Evolutionary conservation across 1,140 invertebrate genomes (phyloP).

Genomic region (Drosophila azteca): DNA sequence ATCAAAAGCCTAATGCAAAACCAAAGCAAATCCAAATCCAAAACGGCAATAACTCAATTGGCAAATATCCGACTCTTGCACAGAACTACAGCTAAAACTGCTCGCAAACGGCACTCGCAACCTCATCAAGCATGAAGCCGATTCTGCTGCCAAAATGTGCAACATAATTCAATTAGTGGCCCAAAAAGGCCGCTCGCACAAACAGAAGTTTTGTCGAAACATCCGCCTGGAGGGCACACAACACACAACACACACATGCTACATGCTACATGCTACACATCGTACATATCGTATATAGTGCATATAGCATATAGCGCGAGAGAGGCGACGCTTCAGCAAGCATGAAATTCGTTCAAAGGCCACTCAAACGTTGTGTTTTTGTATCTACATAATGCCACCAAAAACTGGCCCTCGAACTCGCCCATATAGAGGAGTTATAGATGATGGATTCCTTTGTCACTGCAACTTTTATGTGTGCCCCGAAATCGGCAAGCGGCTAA

Average conservation of each 20-base stretch:
- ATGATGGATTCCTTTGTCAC: constrained; percentile 52
- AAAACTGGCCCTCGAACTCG: constrained; percentile 20
- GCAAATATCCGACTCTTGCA: constrained; percentile 69
- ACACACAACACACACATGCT: no score
- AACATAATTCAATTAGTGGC: constrained; percentile 78
- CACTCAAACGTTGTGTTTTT: constrained; percentile 32
- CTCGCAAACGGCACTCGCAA: constrained; percentile 28
- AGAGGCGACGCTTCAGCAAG: constrained; percentile 27
- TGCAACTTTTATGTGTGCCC: constrained; percentile 13
- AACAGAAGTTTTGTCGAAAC: constrained; percentile 56
- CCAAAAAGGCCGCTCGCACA: constrained; percentile 27
- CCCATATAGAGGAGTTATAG: constrained; percentile 29
- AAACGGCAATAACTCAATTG: constrained; percentile 61
- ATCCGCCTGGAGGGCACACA: constrained; percentile 2
- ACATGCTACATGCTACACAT: no score
- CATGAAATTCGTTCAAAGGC: constrained; percentile 57
- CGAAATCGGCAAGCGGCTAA: constrained; percentile 47
- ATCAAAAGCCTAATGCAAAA: constrained; percentile 36
- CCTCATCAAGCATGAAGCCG: constrained; percentile 66
- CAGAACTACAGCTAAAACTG: constrained; percentile 2
- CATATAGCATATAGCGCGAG: no score
- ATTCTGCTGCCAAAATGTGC: constrained; percentile 51
- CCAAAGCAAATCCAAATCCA: not conserved
- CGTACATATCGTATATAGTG: no score
- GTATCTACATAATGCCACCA: not conserved